Evolutionary conservation across 2,888 invertebrate genomes (phyloP), one percentile per base, ranked within the genome.

Genomic region (Lamellibrachia columna): DNA sequence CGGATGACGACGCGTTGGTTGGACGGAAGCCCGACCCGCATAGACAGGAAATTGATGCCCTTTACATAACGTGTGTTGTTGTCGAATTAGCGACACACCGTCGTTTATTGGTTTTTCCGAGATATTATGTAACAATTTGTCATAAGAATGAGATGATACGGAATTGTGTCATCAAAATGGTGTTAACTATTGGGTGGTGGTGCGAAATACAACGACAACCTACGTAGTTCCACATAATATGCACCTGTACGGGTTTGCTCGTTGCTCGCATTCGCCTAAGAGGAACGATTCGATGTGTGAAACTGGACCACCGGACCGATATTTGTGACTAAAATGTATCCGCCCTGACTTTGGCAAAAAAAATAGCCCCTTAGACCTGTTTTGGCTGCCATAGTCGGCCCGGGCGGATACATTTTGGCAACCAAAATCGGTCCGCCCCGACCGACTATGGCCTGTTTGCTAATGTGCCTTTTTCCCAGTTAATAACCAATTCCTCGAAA

Each of bases 11-110:
- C 6, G 15, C 75, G 75, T 22, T 75, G 75, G 75, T 15, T 75
- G 75, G 15, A 75, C 75, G 75, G 75, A 75, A 75, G n/a, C 75
- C n/a, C 75, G 75, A 22, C 22, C 75, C 6, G 6, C 75, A 75
- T 75, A 75, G 75, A 75, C 75, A 75, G 75, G 75, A 75, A 75
- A 75, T 75, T 75, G 75, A 75, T n/a, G 75, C 75, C 75, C 75
- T 22, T 40, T 40, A 40, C 40, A 40, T 0, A 0, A 40, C 40
- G 40, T 40, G 40, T 40, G 75, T 15, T 2, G 15, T 75, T 4
- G 75, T 75, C 22, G 75, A 75, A 75, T 75, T 75, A 75, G 75
- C 75, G n/a, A 75, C 3, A n/a, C 3, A 75, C n/a, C n/a, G 15
- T 75, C 75, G 75, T 11, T 75, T 75, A 75, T 75, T 75, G 75